phyloP scores from a whole-genome alignment of 2,797 vertebrate species.

The Pteronotus mesoamericanus region DNA sequence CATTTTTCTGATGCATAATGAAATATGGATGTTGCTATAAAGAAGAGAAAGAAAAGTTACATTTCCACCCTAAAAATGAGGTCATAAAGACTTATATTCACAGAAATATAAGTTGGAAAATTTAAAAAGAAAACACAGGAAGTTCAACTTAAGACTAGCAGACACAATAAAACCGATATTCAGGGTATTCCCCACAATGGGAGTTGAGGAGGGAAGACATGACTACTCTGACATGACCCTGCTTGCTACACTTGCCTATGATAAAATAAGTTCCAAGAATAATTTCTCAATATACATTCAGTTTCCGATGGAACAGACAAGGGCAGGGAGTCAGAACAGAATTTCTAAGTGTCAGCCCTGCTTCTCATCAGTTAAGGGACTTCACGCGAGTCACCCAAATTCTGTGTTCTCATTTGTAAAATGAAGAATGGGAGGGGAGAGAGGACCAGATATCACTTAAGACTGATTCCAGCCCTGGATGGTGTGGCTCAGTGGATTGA shows the following conservation, averaged over 20 bases:
- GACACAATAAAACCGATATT: conserved; percentile 26
- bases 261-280: neutral
- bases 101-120: neutral
- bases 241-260: neutral
- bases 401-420: conserved; percentile 25
- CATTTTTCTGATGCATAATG: conserved; percentile 87
- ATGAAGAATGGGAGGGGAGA: neutral
- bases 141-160: neutral
- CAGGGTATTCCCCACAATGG: neutral
- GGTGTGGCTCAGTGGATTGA: neutral
- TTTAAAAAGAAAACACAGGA: neutral
- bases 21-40: conserved; percentile 79
- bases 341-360: neutral
- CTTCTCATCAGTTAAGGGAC: neutral
- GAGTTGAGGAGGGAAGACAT: neutral
- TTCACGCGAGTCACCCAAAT: neutral
- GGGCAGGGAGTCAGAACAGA: neutral
- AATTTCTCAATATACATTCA: neutral
- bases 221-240: neutral
- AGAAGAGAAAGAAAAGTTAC: conserved; percentile 59
- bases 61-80: conserved; percentile 61
- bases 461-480: neutral
- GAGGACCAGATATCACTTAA: neutral
- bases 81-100: conserved; percentile 42
- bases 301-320: neutral